Evolutionary conservation across 2,113 vertebrate species (phyloP), one percentile per base, ranked within the genome.

Genomic region (Nymphicus hollandicus): DNA sequence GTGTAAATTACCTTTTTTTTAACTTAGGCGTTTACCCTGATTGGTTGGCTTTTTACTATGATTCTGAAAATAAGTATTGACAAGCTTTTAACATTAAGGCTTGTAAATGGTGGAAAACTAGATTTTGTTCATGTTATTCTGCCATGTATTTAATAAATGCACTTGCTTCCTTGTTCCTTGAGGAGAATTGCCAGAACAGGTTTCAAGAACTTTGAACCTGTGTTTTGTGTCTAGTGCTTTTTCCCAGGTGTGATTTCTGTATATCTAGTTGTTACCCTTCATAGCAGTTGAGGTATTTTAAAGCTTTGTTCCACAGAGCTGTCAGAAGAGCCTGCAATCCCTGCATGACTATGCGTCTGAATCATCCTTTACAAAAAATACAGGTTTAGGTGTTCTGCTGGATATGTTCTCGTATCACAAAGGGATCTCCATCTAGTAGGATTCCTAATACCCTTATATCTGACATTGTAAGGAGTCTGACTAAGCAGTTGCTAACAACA

Each of bases 191-290:
- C 39, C 35, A 64, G 47, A 68, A 71, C 44, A 71, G 39, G 29
- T 84, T 93, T 91, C 44, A 68, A 68, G 76, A 89, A 90, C 79
- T 90, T 77, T 91, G 85, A 77, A 81, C 72, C 53, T 88, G 15
- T 55, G 50, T 73, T 96, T 91, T 76, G 44, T 24, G 39, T 84
- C 49, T 90, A 31, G 7, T 64, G 33, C 52, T 76, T 53, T 87
- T 92, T 73, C 31, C 56, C 44, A 47, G 60, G 47, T 41, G 46
- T 63, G 39, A 8, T 69, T 96, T 86, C 53, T 70, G 81, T 72
- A 25, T 88, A 52, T 71, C 50, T 79, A 50, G 60, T 63, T 88
- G 61, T 83, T 91, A 81, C 41, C 58, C 68, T 74, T 93, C 80
- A 64, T n/a, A 74, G 39, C 60, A 64, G 50, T 41, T 47, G 44